These are phyloP conservation scores for Cylindroiulus punctatus DNA, from an alignment of 2,888 invertebrate genomes.

Conservation along the genomic window DNA sequence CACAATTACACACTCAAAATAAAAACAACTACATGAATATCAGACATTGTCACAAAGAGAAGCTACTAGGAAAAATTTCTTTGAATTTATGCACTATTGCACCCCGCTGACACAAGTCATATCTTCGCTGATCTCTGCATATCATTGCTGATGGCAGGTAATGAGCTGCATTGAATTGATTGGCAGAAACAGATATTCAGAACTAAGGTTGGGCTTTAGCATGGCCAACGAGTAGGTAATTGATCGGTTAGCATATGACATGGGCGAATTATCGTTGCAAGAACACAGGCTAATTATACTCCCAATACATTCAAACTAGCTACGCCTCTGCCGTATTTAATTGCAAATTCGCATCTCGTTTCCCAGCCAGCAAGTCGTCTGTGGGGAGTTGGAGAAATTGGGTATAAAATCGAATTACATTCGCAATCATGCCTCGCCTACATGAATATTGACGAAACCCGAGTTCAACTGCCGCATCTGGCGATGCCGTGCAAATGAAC, in stretches of 20 bases:
- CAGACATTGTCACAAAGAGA: no score
- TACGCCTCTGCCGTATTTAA: not conserved
- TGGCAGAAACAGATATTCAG: no score
- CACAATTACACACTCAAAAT: no score
- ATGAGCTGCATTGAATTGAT: no score
- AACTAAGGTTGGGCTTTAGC: no score
- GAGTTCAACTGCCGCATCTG: not conserved
- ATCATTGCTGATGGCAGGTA: no score
- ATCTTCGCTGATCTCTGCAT: no score
- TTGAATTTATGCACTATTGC: no score
- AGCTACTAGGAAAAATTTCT: no score
- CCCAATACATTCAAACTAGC: not conserved
- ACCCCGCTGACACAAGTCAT: no score
- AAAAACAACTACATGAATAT: no score
- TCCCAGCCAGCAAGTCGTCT: not conserved
- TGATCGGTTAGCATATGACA: not conserved
- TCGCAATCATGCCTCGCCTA: slow-evolving; percentile 1
- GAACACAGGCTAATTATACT: not conserved
- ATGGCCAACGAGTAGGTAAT: not conserved
- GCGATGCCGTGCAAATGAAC: not conserved
- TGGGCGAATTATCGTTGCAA: not conserved
- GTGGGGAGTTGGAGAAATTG: slow-evolving; percentile 24
- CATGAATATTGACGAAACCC: slow-evolving; percentile 6
- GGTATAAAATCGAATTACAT: slow-evolving; percentile 26
- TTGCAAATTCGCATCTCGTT: slow-evolving; percentile 15